Base-by-base conservation (phyloP, 2,888 invertebrate genomes). In the Nycteola revayana region DNA sequence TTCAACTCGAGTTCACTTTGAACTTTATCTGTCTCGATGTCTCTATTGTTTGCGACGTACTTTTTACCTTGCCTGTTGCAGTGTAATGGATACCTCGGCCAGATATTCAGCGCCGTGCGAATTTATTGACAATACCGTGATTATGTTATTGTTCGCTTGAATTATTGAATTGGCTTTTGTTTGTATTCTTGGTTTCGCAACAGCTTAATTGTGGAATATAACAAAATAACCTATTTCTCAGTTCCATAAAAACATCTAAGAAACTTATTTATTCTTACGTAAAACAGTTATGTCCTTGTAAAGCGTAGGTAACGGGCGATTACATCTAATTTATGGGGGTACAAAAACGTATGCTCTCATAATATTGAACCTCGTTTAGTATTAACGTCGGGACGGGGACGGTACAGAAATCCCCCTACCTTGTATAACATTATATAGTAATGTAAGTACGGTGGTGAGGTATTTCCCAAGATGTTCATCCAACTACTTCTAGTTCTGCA, bases 381-480 rank as follows among this genome's bases (percentile, higher is more conserved):
- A 61, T 60, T 60, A 62, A 60, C 42, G 39, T 28, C 22, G 32
- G 37, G 34, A 28, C 42, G 38, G 32, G 37, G 47, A 43, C 31
- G 31, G 38, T 38, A 52, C 42, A 45, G 45, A 56, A 62, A 53
- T 60, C 59, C 33, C 17, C 34, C 52, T 53, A 53, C 49, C 55
- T 60, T 52, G 50, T 58, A 58, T 64, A 58, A 66, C 61, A 64
- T 51, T 66, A 60, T 60, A 62, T 55, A 50, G 55, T 51, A 39
- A 47, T 37, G 36, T 37, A 45, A 44, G 53, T 49, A 32, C 49
- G 37, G 33, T 32, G 42, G 39, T 41, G 40, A 47, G 56, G 64
- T 64, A 60, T 66, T 60, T 62, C 66, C 71, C 65, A 59, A 71
- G 66, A 58, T 59, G 57, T 61, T 59, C 49, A 56, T 66, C 45